Evolutionary conservation across 2,888 invertebrate species (phyloP), one percentile per base, ranked within the genome.

Genomic region (Chouioia cunea): DNA sequence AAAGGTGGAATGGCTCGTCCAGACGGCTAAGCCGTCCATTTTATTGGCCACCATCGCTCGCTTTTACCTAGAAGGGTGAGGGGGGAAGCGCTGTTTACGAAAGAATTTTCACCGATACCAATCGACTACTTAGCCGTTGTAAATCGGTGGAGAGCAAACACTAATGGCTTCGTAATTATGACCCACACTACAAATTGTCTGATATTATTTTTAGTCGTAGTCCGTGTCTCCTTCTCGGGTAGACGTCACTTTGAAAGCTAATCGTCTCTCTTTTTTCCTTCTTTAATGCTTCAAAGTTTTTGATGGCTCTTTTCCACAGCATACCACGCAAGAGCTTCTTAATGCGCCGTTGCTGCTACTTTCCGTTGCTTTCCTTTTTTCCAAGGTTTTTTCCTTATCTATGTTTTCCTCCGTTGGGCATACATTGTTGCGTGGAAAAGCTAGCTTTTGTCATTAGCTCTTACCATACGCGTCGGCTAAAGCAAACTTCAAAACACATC

Each of bases 151-250:
- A n/a, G 22, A 18, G 2, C 52, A 12, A 12, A 22, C 69, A 65
- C 65, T 65, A 70, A 70, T 65, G 65, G 60, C 65, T 56, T 48
- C 15, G 65, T 70, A 65, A 70, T 70, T 70, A 70, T 44, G 48
- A 52, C 12, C 36, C 48, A 56, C 44, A 59, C 47, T 53, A 70
- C 70, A 65, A 70, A 70, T 70, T 70, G 59, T 59, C 18, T 36
- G 53, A 27, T 56, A 50, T 50, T 23, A 12, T 63, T 64, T 52
- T 64, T 64, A 15, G 20, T 27, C 0, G 36, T 6, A 14, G 12
- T n/a, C 22, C 36, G 46, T 44, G 18, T 47, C 10, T 46, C 36
- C 36, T 27, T 18, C 20, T 47, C 52, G 43, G 44, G 6, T 36
- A 36, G 36, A 36, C 36, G 12, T 36, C 36, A 6, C 6, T 12